A percentile compares a stretch with the other conserved stretches of the same genome.
These are phyloP conservation scores for Ictalurus furcatus DNA, from an alignment of 2,113 vertebrate genomes.

Conservation along the genomic window DNA sequence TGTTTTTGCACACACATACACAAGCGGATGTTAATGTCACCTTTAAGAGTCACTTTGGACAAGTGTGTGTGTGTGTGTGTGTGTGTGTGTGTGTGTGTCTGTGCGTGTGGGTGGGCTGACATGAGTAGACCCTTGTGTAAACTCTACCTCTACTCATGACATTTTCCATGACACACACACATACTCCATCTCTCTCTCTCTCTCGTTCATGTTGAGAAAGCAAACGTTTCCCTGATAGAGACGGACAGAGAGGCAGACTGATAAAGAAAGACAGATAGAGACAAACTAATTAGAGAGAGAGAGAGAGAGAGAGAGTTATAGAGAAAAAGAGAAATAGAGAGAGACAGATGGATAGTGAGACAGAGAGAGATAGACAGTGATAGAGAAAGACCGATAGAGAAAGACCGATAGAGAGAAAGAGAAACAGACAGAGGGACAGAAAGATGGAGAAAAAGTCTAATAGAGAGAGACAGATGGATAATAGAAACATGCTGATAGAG, in stretches of 20 bases:
- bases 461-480: too few relatives aligned
- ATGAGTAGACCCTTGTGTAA: constrained; percentile 16
- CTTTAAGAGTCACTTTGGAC: not conserved
- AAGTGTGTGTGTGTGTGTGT: not conserved
- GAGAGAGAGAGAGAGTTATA: not conserved
- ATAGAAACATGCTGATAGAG: not conserved
- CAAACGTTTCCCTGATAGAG: not conserved
- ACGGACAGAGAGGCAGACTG: not conserved
- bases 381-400: not conserved
- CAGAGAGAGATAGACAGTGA: not conserved
- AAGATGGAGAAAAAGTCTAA: not conserved
- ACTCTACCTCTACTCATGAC: constrained; percentile 20
- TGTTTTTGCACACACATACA: not conserved
- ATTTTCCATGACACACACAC: constrained; percentile 45
- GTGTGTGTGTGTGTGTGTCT: not conserved
- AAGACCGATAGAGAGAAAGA: not conserved
- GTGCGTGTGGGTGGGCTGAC: not conserved
- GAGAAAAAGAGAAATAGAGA: not conserved
- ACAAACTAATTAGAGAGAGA: too few relatives aligned
- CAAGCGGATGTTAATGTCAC: constrained; percentile 46
- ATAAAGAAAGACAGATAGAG: not conserved
- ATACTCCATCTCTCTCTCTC: constrained; percentile 5
- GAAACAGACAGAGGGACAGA: not conserved
- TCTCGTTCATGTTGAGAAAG: not conserved
- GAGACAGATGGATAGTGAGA: not conserved